A percentile compares a stretch with the other conserved stretches of the same genome.
These are phyloP conservation scores for Alauda arvensis DNA, from an alignment of 2,797 vertebrate species.

Conservation along the genomic window DNA sequence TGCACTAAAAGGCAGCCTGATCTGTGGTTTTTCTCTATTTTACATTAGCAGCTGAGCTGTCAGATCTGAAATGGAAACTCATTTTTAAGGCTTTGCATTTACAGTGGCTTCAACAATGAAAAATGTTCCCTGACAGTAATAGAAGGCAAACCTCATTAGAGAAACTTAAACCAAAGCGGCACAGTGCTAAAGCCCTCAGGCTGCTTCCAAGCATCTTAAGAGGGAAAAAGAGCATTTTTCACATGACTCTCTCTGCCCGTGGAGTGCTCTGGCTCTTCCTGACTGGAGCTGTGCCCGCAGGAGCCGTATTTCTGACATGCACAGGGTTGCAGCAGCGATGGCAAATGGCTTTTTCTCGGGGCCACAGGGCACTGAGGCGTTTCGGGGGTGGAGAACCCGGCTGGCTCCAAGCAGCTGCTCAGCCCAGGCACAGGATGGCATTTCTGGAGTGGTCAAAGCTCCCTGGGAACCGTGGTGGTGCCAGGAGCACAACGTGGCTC, in stretches of 20 bases:
- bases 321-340: constrained; percentile 23
- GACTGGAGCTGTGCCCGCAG: constrained; percentile 53
- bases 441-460: background rate
- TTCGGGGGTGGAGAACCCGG: background rate
- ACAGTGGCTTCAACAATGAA: constrained; percentile 72
- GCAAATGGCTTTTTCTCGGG: constrained; percentile 44
- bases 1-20: constrained; percentile 70
- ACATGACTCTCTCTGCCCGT: constrained; percentile 59
- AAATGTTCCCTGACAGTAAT: constrained; percentile 75
- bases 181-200: constrained; percentile 70
- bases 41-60: constrained; percentile 72
- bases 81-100: constrained; percentile 74
- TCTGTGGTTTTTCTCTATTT: constrained; percentile 66
- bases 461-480: accelerated
- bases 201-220: constrained; percentile 69
- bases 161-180: constrained; percentile 72
- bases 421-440: background rate
- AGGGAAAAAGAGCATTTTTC: constrained; percentile 68
- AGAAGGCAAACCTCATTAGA: constrained; percentile 76
- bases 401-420: background rate
- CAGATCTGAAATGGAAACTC: constrained; percentile 70
- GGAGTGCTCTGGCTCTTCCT: constrained; percentile 52
- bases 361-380: background rate
- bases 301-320: constrained; percentile 47
- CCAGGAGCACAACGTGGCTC: background rate